phyloP scores from a whole-genome alignment of 2,797 vertebrate genomes.

The Atherinosoma microstoma region DNA sequence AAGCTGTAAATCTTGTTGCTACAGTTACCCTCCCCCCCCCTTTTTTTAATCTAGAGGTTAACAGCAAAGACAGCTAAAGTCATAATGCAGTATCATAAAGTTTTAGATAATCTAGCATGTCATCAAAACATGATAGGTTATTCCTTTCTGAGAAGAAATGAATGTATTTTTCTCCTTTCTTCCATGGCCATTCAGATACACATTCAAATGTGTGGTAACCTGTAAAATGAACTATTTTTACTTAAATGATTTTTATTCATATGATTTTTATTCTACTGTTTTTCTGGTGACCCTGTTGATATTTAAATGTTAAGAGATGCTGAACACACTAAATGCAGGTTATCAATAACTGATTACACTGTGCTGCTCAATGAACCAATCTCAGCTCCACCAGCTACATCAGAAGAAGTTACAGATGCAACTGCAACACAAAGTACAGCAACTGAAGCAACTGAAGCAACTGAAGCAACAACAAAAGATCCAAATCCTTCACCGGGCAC shows the following conservation, averaged over 20 bases:
- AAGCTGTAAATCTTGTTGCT: neutral
- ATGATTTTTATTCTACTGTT: neutral
- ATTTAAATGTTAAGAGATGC: neutral
- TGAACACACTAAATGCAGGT: neutral
- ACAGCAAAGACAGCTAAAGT: neutral
- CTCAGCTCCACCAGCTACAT: neutral
- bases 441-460: fast-evolving
- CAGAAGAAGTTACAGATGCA: neutral
- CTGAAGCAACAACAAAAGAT: fast-evolving
- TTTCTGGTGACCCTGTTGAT: neutral
- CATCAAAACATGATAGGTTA: neutral
- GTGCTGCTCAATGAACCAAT: fast-evolving
- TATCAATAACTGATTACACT: neutral
- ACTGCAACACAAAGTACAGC: fast-evolving
- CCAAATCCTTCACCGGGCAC: neutral
- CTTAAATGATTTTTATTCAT: neutral
- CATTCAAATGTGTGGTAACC: too few species aligned
- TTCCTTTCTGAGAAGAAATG: neutral
- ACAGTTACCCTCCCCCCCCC: too few species aligned
- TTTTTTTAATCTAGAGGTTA: neutral
- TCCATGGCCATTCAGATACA: too few species aligned
- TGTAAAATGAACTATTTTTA: too few species aligned
- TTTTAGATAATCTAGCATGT: neutral
- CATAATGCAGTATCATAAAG: neutral
- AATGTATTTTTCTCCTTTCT: neutral